Base-by-base conservation (phyloP, 2,797 vertebrate genomes). In the Catostomus latipinnis region DNA sequence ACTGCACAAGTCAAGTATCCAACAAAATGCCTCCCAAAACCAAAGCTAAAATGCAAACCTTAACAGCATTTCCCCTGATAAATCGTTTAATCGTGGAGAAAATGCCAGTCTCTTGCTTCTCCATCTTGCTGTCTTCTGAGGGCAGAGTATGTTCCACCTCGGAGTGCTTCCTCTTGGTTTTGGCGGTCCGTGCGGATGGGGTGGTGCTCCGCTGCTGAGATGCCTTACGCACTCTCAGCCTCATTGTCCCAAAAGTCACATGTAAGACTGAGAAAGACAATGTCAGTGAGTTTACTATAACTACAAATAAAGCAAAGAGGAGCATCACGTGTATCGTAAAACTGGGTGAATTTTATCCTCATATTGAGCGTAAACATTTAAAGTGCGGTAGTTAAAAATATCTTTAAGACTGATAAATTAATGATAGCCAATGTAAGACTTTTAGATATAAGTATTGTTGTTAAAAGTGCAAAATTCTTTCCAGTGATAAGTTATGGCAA, bases 21-120 rank as follows among this genome's bases (percentile, higher is more conserved):
- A 18, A 16, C 22, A 5, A 49, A 70, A 66, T 46, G 14, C 22
- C 11, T 8, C 43, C 48, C 14, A 78, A 45, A 2, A 11, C 50
- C 34, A 34, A 2, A 4, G 13, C n/a, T 16, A 18, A 8, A 14
- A 65, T 34, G 11, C 6, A 14, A 22, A 22, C 97, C 96, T 99
- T 98, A 84, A 97, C 93, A 76, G 97, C 95, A 92, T 96, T 98
- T 87, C 97, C 98, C 89, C 96, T 96, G 65, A 99, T 99, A 75
- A 98, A 96, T 85, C 97, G 97, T 87, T 98, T 99, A 84, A 99
- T 98, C 0, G 97, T 98, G 58, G 98, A 98, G 82, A 99, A 88
- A 80, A 99, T 94, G 90, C 98, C 96, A 0, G 91, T 93, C 85
- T 98, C 96, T 89, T 95, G 96, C 88, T 97, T 98, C 88, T 95